Evolutionary conservation across 2,113 vertebrate genomes (phyloP).

Genomic region (Haemorhous mexicanus): DNA sequence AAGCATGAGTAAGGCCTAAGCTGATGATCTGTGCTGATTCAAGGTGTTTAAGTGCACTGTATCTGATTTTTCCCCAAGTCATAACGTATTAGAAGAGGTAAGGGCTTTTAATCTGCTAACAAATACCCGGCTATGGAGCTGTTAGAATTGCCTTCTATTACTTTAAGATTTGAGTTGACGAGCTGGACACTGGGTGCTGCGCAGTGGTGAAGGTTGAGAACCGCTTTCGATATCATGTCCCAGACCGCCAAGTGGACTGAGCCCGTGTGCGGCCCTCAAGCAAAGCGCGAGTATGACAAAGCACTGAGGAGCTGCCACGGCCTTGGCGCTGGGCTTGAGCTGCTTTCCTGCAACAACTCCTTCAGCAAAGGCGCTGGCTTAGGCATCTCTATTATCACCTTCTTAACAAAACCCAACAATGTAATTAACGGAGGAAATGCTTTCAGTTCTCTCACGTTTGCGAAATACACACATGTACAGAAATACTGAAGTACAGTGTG

Average conservation of each 20-base stretch:
- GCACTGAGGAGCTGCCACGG: neutral
- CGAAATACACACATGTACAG: fast-evolving
- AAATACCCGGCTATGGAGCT: fast-evolving
- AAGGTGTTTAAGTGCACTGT: neutral
- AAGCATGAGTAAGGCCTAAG: neutral
- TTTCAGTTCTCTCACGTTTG: fast-evolving
- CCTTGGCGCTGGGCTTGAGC: neutral
- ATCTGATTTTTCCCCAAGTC: neutral
- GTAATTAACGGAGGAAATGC: fast-evolving
- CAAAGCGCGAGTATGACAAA: neutral
- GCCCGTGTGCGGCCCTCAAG: neutral
- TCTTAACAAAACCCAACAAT: neutral
- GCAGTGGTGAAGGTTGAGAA: neutral
- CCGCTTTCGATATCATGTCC: neutral
- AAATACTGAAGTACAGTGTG: fast-evolving
- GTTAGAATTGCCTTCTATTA: neutral
- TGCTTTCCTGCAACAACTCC: neutral
- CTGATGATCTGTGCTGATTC: neutral
- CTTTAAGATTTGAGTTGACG: neutral
- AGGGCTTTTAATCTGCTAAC: neutral
- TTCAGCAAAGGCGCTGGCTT: neutral
- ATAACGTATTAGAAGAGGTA: neutral
- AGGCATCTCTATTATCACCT: neutral
- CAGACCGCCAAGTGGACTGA: neutral
- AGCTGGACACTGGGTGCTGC: neutral